phyloP scores from a whole-genome alignment of 2,888 invertebrate species.

The Lasioglossum zephyrum region DNA sequence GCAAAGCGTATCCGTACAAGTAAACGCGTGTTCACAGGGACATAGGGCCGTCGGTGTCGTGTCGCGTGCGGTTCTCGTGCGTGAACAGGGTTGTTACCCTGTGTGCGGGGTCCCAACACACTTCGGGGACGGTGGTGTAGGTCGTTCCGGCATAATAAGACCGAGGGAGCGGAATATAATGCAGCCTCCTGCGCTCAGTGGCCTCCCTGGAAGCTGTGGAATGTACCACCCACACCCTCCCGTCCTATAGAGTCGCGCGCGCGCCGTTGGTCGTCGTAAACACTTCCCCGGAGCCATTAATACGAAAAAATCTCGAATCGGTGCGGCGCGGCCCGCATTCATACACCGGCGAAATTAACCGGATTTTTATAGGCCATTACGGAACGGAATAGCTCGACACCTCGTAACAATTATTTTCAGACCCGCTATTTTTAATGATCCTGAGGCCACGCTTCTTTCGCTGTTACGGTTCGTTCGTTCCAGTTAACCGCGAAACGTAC shows the following conservation, averaged over 20 bases:
- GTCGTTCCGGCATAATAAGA: conserved; percentile 72
- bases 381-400: background rate
- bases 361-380: conserved; percentile 17
- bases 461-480: background rate
- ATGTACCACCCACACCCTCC: conserved; percentile 72
- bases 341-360: background rate
- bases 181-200: conserved; percentile 68
- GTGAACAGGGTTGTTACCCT: conserved; percentile 31
- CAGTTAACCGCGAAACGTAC: background rate
- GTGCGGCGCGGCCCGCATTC: background rate
- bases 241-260: conserved; percentile 5
- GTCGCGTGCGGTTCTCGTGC: conserved; percentile 7
- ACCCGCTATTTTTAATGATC: conserved; percentile 8
- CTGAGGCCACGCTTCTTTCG: background rate
- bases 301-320: conserved; percentile 49
- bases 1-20: background rate
- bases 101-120: conserved; percentile 16
- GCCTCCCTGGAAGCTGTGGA: conserved; percentile 76
- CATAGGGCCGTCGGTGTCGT: background rate
- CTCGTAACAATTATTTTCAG: conserved; percentile 25
- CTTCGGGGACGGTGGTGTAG: conserved; percentile 36
- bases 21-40: conserved; percentile 29
- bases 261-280: conserved; percentile 57
- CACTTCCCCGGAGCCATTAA: conserved; percentile 64
- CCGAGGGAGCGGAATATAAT: conserved; percentile 73